Conservation (phyloP, 2,113 vertebrate genomes). For the Saccopteryx leptura region DNA sequence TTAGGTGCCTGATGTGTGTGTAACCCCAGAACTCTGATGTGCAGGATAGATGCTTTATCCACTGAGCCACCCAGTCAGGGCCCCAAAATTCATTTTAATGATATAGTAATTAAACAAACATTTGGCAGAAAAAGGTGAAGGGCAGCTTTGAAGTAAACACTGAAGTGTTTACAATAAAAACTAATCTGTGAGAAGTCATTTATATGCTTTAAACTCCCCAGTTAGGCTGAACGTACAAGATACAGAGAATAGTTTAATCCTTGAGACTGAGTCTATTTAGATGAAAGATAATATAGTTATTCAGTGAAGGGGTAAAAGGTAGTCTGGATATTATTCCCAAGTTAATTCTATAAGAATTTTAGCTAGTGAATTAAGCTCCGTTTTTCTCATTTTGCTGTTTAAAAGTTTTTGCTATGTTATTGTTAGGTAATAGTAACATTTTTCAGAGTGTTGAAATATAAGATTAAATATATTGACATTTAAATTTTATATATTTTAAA, state of each 20-base stretch:
- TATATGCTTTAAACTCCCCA: constrained; percentile 21
- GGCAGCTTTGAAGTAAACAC: constrained; percentile 48
- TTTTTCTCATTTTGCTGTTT: not conserved
- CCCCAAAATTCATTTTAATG: constrained; percentile 37
- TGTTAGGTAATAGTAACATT: not conserved
- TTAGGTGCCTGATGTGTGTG: no score
- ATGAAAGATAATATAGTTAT: constrained; percentile 54
- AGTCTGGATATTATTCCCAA: constrained; percentile 36
- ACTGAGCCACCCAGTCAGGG: no score
- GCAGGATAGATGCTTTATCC: no score
- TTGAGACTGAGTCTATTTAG: constrained; percentile 54
- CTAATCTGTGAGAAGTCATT: constrained; percentile 26
- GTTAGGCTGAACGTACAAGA: not conserved
- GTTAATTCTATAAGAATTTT: constrained; percentile 51
- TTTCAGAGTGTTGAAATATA: constrained; percentile 8
- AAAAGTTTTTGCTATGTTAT: constrained; percentile 26
- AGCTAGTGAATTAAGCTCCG: constrained; percentile 25
- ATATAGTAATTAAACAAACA: constrained; percentile 46
- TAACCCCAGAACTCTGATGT: no score
- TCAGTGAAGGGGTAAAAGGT: not conserved
- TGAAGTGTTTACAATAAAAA: constrained; percentile 61
- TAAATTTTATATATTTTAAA: constrained; percentile 17
- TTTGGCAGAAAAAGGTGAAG: constrained; percentile 35
- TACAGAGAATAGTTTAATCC: constrained; percentile 17
- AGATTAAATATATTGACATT: constrained; percentile 44